Percentiles rank a stretch among this genome's conserved stretches.
Conservation (phyloP, 30 jellyfish, hydroid and myxozoan genomes). For the Mastigias papua region DNA sequence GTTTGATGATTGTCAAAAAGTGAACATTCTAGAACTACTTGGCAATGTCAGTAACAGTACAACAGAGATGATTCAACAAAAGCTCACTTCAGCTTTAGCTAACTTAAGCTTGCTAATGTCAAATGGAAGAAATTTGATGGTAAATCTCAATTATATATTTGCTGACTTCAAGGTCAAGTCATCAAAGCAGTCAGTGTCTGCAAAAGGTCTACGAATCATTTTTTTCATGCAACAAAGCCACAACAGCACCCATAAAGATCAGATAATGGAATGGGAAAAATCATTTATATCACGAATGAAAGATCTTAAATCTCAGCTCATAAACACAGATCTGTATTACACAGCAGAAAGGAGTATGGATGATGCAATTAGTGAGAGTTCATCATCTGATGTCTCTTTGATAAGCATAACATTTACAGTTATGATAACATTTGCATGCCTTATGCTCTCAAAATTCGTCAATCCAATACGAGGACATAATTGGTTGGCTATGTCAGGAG, state of each 20-base stretch:
- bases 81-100: not conserved
- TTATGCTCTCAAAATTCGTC: slow-evolving; percentile 25
- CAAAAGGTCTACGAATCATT: slow-evolving; percentile 21
- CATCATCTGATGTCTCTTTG: slow-evolving; percentile 46
- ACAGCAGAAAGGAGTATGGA: slow-evolving; percentile 67
- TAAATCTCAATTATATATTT: slow-evolving; percentile 4
- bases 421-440: slow-evolving; percentile 78
- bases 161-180: not conserved
- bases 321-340: not conserved
- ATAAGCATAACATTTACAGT: slow-evolving; percentile 70
- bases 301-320: not conserved
- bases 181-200: slow-evolving; percentile 13
- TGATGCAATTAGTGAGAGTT: slow-evolving; percentile 57
- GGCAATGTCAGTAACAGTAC: slow-evolving; percentile 4
- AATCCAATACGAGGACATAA: slow-evolving; percentile 72
- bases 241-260: not conserved
- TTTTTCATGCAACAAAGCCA: slow-evolving; percentile 45
- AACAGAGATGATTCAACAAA: not conserved
- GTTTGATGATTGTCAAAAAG: slow-evolving; percentile 1
- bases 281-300: slow-evolving; percentile 1
- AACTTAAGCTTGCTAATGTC: slow-evolving; percentile 39
- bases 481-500: slow-evolving; percentile 61
- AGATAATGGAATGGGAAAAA: slow-evolving; percentile 33
- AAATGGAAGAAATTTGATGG: slow-evolving; percentile 44
- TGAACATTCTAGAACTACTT: slow-evolving; percentile 35